Conservation (phyloP, 2,113 vertebrate species). For the Amazona guildingii region DNA sequence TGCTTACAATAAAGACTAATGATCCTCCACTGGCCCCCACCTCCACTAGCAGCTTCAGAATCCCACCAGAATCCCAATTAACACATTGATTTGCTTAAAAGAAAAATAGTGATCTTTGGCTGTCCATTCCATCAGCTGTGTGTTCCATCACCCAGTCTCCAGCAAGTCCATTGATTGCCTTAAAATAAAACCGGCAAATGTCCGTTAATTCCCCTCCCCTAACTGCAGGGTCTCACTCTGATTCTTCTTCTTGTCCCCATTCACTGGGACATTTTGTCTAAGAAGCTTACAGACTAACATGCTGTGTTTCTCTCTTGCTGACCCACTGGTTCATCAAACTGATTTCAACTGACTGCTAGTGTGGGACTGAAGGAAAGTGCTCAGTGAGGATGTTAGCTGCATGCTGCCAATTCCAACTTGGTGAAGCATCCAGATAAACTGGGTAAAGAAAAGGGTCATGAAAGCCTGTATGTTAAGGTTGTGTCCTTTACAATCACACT, state of each 20-base stretch:
- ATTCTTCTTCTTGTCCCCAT: not conserved
- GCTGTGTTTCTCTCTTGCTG: constrained; percentile 30
- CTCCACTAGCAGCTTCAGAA: constrained; percentile 60
- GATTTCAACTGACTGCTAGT: constrained; percentile 54
- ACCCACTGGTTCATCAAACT: constrained; percentile 47
- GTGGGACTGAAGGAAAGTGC: constrained; percentile 15
- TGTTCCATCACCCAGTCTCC: constrained; percentile 43
- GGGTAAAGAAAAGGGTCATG: constrained; percentile 30
- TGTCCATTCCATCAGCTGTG: constrained; percentile 52
- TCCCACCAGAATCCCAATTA: constrained; percentile 65
- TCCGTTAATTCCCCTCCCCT: constrained; percentile 16
- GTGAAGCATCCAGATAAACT: constrained; percentile 11
- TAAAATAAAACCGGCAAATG: constrained; percentile 14
- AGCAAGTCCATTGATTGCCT: constrained; percentile 58
- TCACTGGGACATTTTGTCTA: not conserved
- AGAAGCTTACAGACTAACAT: constrained; percentile 12
- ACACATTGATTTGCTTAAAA: constrained; percentile 67
- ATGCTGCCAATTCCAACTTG: not conserved
- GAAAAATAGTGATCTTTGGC: constrained; percentile 56
- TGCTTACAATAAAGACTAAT: constrained; percentile 51
- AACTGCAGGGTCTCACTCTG: constrained; percentile 4
- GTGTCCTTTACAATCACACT: constrained; percentile 37
- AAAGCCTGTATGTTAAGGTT: constrained; percentile 26
- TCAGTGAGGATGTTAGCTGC: constrained; percentile 24
- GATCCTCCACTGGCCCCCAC: constrained; percentile 18